Evolutionary conservation across 2,113 vertebrate genomes (phyloP), one percentile per base, ranked within the genome.

Genomic region (Motacilla tschutschensis): DNA sequence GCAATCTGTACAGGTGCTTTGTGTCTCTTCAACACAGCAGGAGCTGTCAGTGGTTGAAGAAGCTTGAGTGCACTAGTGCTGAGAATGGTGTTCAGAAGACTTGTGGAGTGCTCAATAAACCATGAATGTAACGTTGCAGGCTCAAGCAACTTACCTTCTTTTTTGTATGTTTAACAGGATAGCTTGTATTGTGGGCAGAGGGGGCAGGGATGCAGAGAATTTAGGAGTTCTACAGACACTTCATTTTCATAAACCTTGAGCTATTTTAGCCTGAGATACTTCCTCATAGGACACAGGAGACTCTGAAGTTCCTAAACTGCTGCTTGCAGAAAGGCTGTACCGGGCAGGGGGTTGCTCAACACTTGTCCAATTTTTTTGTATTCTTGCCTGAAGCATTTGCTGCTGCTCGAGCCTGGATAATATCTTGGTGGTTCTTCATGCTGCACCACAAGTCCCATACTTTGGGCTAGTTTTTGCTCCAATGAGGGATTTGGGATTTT

Each of bases 61-160:
- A 43, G 20, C 47, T 51, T 20, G 33, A 53, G 38, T 5, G 0
- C 5, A 2, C 41, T 53, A 14, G 22, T 53, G 74, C 44, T 78
- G 54, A 81, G 90, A 51, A 18, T 66, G 53, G 19, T 28, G 62
- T 71, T 89, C 2, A 8, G 64, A 38, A 85, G 53, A 44, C n/a
- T n/a, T 0, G 0, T 1, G 3, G 75, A 82, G 25, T 17, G 36
- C 67, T 74, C 64, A 26, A 0, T 73, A 51, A 77, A 46, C 16
- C 29, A 13, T 29, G 47, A 62, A 73, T 67, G 69, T 73, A 62
- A 29, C 3, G 36, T 44, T 83, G 66, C 66, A 77, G 79, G 65
- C 40, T 73, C 21, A 73, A 55, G 38, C 48, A 65, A 13, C 10
- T 55, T 47, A n/a, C 0, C 25, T 44, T 79, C 57, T 80, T 3